phyloP scores from a whole-genome alignment of 2,797 vertebrate species.

The Premnoplex brunnescens region DNA sequence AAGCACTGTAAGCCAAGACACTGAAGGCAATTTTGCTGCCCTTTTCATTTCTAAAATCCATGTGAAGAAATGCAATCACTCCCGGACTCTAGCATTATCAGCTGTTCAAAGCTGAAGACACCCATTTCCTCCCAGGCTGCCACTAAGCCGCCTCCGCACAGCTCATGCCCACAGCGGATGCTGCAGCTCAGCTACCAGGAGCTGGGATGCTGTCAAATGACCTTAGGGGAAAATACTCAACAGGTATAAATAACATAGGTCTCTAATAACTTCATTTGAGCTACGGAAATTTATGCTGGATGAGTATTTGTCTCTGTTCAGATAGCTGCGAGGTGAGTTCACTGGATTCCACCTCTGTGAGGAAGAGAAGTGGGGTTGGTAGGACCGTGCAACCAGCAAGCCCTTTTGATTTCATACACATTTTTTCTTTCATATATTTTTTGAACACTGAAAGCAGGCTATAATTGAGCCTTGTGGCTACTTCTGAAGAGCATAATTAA shows the following conservation, averaged over 20 bases:
- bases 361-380: background rate
- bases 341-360: background rate
- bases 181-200: background rate
- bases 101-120: background rate
- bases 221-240: background rate
- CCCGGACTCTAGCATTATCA: background rate
- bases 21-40: background rate
- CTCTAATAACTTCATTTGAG: background rate
- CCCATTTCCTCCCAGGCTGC: background rate
- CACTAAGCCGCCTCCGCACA: fast-evolving
- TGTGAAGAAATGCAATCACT: background rate
- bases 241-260: background rate
- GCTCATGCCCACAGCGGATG: background rate
- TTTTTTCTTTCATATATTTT: background rate
- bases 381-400: background rate
- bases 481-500: background rate
- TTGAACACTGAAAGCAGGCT: background rate
- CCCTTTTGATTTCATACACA: fast-evolving
- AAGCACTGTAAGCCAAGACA: background rate
- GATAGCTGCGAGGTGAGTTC: background rate
- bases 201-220: background rate
- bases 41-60: background rate
- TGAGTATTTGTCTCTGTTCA: background rate
- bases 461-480: background rate
- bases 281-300: background rate